These are phyloP conservation scores for Hemiprocne comata DNA, from an alignment of 2,113 vertebrate genomes.

Conservation along the genomic window DNA sequence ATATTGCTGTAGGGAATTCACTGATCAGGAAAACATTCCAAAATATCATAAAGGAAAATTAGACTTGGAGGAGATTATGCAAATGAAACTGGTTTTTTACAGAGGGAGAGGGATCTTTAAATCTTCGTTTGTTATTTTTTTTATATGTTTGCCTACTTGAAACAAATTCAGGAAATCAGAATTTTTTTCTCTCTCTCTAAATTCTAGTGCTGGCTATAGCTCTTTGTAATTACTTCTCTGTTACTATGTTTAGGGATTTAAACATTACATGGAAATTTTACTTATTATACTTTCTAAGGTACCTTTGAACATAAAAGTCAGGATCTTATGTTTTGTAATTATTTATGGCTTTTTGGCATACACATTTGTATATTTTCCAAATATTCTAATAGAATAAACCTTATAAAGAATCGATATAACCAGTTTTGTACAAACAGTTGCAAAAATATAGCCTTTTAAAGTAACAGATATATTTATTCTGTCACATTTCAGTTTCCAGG, in stretches of 20 bases:
- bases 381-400: not conserved
- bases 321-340: not conserved
- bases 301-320: not conserved
- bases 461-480: not conserved
- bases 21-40: conserved; percentile 47
- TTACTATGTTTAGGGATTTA: not conserved
- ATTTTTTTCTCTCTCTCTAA: not conserved
- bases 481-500: not conserved
- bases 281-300: not conserved
- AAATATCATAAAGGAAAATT: conserved; percentile 54
- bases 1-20: not conserved
- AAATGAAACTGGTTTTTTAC: conserved; percentile 14
- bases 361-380: not conserved
- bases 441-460: not conserved
- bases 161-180: not conserved
- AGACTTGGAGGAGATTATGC: conserved; percentile 29
- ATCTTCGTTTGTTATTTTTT: conserved; percentile 6
- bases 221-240: not conserved
- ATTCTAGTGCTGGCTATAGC: not conserved
- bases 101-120: not conserved
- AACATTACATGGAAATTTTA: not conserved
- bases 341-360: not conserved
- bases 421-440: not conserved
- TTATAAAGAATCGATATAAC: not conserved
- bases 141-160: not conserved